Evolutionary conservation across 2,797 vertebrate genomes (phyloP).

Genomic region (Eurystomus glaucurus): DNA sequence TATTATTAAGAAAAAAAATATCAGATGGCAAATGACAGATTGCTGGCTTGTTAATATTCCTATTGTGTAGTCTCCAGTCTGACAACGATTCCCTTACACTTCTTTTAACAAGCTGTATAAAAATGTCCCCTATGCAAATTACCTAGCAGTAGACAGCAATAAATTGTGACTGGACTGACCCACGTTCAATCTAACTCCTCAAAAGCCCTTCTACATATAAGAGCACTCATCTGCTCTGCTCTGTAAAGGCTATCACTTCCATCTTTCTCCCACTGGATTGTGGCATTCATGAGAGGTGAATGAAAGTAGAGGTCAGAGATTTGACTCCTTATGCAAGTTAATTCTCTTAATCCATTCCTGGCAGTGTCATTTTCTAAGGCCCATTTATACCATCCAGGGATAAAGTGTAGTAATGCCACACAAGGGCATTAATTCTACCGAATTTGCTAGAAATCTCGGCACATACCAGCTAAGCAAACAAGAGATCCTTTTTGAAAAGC

Average conservation of each 20-base stretch:
- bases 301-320: conserved; percentile 35
- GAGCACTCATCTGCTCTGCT: conserved; percentile 3
- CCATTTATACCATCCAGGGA: conserved; percentile 23
- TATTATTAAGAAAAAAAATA: background rate
- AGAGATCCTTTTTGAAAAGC: background rate
- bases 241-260: conserved; percentile 14
- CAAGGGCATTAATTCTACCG: background rate
- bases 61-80: background rate
- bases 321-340: conserved; percentile 48
- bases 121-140: conserved; percentile 44
- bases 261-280: conserved; percentile 20
- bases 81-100: background rate
- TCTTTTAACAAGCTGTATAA: conserved; percentile 35
- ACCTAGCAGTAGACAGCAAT: background rate
- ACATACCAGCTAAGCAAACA: background rate
- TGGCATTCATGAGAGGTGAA: background rate
- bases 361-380: conserved; percentile 20
- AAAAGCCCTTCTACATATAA: background rate
- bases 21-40: background rate
- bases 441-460: background rate
- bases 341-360: conserved; percentile 35
- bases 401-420: background rate
- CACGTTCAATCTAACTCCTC: background rate
- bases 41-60: conserved; percentile 27
- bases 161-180: conserved; percentile 10